A percentile compares a stretch with the other conserved stretches of the same genome.
phyloP scores from a whole-genome alignment of 1,140 invertebrate species.

The Tribolium castaneum region DNA sequence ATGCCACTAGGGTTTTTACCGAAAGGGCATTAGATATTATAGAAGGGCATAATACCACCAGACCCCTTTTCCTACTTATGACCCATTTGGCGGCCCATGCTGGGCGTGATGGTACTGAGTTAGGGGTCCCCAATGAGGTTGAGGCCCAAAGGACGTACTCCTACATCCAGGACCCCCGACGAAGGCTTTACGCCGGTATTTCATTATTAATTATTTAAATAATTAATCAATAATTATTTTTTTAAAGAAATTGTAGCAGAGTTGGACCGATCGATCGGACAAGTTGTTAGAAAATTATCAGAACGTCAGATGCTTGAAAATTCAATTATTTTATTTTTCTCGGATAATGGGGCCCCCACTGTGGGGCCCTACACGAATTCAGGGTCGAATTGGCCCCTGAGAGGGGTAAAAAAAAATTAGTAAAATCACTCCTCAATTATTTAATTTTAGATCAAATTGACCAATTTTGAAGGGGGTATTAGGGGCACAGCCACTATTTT shows the following conservation, averaged over 20 bases:
- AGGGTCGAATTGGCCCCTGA: conserved; percentile 88
- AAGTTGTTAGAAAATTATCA: conserved; percentile 75
- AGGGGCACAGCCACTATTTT: conserved; percentile 76
- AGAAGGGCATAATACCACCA: conserved; percentile 67
- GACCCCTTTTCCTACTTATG: conserved; percentile 82
- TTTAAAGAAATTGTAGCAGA: conserved; percentile 82
- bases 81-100: conserved; percentile 85
- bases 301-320: conserved; percentile 75
- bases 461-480: conserved; percentile 90
- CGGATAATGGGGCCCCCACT: conserved; percentile 85
- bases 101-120: conserved; percentile 72
- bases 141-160: conserved; percentile 79
- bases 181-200: conserved; percentile 82
- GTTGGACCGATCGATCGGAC: conserved; percentile 86
- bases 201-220: neutral
- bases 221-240: neutral
- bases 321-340: conserved; percentile 79
- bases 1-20: conserved; percentile 84
- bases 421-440: neutral
- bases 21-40: conserved; percentile 78
- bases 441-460: conserved; percentile 69
- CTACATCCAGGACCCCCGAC: conserved; percentile 78
- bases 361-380: conserved; percentile 76
- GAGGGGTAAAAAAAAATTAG: conserved; percentile 74
- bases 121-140: conserved; percentile 78